Evolutionary conservation across 2,888 invertebrate species (phyloP).

Genomic region (Lobophora halterata): DNA sequence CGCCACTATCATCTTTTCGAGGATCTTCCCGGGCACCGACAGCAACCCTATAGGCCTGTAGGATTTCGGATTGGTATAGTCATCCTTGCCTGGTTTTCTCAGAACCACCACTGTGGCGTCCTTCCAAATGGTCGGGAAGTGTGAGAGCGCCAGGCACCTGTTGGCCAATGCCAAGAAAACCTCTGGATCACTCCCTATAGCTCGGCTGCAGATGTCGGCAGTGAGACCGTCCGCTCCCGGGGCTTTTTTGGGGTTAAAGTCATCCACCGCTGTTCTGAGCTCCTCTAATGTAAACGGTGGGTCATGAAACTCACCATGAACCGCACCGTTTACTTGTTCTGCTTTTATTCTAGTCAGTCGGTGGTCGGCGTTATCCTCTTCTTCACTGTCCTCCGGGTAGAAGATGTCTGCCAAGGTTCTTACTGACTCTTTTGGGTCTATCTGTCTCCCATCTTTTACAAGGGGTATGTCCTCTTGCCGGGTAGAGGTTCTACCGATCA

Average conservation of each 20-base stretch:
- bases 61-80: no score
- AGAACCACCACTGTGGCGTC: conserved; percentile 5
- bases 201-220: conserved; percentile 19
- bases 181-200: conserved; percentile 20
- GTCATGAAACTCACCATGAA: conserved; percentile 9
- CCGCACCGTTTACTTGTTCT: conserved; percentile 4
- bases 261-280: background rate
- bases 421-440: conserved; percentile 1
- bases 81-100: no score
- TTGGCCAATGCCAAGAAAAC: conserved; percentile 1
- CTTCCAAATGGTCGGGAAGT: conserved; percentile 19
- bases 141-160: conserved; percentile 18
- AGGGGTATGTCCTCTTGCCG: conserved; percentile 4
- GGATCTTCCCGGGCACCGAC: conserved; percentile 21
- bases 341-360: background rate
- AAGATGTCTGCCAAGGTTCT: conserved; percentile 6
- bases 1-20: background rate
- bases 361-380: conserved; percentile 11
- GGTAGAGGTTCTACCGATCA: conserved; percentile 2
- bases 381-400: conserved; percentile 10
- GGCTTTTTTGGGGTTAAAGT: conserved; percentile 27
- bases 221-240: conserved; percentile 11
- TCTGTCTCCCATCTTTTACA: background rate
- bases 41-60: conserved; percentile 9
- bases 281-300: conserved; percentile 22